Base-by-base conservation (phyloP, 2,888 invertebrate species). In the Andrena minutula region DNA sequence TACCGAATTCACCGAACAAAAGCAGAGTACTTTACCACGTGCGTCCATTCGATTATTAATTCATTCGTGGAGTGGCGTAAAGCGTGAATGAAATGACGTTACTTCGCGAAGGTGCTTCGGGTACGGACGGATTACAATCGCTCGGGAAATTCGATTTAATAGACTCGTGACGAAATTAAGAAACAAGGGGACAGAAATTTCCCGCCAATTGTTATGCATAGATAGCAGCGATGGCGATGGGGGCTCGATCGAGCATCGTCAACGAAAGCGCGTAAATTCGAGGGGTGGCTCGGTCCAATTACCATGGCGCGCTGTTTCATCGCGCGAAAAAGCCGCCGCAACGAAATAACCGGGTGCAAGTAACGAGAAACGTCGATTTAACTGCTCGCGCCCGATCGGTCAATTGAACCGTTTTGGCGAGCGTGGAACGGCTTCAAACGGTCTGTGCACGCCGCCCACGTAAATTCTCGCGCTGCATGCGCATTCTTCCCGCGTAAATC, bases 341-440 rank as follows among this genome's bases (percentile, higher is more conserved):
- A 79, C 80, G 53, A 63, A 72, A 72, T 79, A 79, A 79, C 79
- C 79, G 65, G 66, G 66, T 32, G 72, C 79, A 80, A 72, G 80
- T 80, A 80, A 80, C 80, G 79, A 78, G 79, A 53, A 80, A 80
- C 79, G 79, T 61, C 66, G 79, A 80, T 80, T 79, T 72, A 80
- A 80, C 79, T 10, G 80, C 66, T 60, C 79, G 53, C 56, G 64
- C n/a, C 58, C 79, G 70, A 78, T 78, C 79, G 70, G 79, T 79
- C 79, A 70, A 79, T 79, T 79, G 61, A 79, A 72, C 80, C 26
- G 79, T 72, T 49, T 49, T 47, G 72, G 68, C 79, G 53, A 64
- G 51, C 41, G 41, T 16, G 65, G 41, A 53, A 71, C 73, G 61
- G 66, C 71, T 80, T 72, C 32, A 61, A 80, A 72, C 61, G 79